Conservation (phyloP, 2,888 invertebrate genomes). For the Yponomeuta evonymella region DNA sequence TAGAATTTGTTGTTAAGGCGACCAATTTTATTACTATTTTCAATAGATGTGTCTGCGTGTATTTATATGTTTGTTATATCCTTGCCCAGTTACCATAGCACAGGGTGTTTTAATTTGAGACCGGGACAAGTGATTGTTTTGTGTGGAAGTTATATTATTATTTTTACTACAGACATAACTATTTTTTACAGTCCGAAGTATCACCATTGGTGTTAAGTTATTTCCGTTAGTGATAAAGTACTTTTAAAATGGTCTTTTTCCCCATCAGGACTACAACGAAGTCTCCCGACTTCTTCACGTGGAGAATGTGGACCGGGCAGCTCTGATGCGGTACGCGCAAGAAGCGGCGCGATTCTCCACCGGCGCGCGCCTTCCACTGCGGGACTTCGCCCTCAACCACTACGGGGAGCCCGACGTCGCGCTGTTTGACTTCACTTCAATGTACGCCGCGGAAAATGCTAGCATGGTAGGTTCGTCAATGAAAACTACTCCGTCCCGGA, state of each 20-base stretch:
- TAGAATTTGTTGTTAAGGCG: too few relatives aligned
- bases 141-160: too few relatives aligned
- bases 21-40: too few relatives aligned
- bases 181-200: too few relatives aligned
- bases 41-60: too few relatives aligned
- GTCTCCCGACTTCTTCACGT: constrained; percentile 90
- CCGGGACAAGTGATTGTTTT: too few relatives aligned
- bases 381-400: constrained; percentile 98
- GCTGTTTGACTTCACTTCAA: constrained; percentile 99
- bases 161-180: too few relatives aligned
- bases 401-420: constrained; percentile 98
- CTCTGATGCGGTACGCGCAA: constrained; percentile 91
- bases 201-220: too few relatives aligned
- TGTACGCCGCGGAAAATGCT: constrained; percentile 98
- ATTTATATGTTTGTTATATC: too few relatives aligned
- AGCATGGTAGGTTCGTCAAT: constrained; percentile 80
- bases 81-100: too few relatives aligned
- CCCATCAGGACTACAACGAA: constrained; percentile 90
- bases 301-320: constrained; percentile 93
- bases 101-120: too few relatives aligned
- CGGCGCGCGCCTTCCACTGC: constrained; percentile 87
- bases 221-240: too few relatives aligned
- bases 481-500: background rate
- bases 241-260: background rate
- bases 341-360: constrained; percentile 98